Evolutionary conservation across 2,888 invertebrate genomes (phyloP).

Genomic region (Cephonodes hylas): DNA sequence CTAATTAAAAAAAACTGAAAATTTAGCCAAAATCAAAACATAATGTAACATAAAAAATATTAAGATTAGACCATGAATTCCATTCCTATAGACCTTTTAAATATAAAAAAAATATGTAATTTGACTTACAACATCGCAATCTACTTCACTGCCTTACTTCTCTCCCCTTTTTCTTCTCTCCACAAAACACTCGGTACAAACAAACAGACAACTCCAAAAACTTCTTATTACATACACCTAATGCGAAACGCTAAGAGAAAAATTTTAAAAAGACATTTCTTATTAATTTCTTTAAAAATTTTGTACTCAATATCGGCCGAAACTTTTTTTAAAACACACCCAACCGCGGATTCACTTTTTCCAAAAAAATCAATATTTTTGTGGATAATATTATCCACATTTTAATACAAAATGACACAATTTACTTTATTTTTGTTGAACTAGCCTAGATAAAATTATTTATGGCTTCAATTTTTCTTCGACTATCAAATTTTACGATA

Average conservation of each 20-base stretch:
- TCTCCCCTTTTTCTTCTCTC: background rate
- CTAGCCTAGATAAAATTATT: too few relatives aligned
- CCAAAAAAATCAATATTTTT: background rate
- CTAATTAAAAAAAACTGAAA: too few relatives aligned
- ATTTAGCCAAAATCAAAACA: too few relatives aligned
- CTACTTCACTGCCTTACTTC: background rate
- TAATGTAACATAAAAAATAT: too few relatives aligned
- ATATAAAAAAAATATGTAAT: too few relatives aligned
- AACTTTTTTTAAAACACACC: conserved; percentile 29
- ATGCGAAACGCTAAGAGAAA: background rate
- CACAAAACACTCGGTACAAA: background rate
- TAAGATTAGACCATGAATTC: too few relatives aligned
- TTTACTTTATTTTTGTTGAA: too few relatives aligned
- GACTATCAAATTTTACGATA: too few relatives aligned
- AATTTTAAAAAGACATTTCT: conserved; percentile 30
- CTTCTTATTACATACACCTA: conserved; percentile 14
- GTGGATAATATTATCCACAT: too few relatives aligned
- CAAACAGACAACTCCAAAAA: conserved; percentile 9
- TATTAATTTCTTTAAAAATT: conserved; percentile 48
- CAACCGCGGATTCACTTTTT: conserved; percentile 11
- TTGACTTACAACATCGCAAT: background rate
- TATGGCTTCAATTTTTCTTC: too few relatives aligned
- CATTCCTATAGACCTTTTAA: too few relatives aligned
- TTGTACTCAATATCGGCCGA: conserved; percentile 74
- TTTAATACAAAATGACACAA: too few relatives aligned